phyloP scores from a whole-genome alignment of 2,113 vertebrate genomes.

The Merops nubicus region DNA sequence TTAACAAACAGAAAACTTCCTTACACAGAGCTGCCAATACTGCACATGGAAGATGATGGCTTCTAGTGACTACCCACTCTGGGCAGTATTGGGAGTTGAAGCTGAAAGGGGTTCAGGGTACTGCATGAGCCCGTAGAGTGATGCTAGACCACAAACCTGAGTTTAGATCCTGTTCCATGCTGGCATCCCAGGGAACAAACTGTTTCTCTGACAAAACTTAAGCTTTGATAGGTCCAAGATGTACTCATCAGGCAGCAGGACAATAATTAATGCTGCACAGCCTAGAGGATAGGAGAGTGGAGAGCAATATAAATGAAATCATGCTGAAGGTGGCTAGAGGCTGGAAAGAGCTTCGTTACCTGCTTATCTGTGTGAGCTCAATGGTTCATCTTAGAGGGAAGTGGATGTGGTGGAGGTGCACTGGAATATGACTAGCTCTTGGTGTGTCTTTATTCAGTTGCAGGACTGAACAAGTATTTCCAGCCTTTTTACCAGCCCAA shows the following conservation, averaged over 20 bases:
- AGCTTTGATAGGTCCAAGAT: background rate
- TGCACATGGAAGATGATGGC: background rate
- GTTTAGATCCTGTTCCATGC: background rate
- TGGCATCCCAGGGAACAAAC: background rate
- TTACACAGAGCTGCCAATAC: background rate
- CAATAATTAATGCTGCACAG: background rate
- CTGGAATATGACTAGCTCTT: background rate
- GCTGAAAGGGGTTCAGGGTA: background rate
- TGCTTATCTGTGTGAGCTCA: background rate
- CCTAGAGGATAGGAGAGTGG: background rate
- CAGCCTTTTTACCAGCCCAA: conserved; percentile 99
- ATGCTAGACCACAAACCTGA: background rate
- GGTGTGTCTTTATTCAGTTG: conserved; percentile 70
- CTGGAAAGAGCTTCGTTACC: background rate
- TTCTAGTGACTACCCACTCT: background rate
- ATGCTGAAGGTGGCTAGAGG: background rate
- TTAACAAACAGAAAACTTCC: background rate
- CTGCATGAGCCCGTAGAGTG: background rate
- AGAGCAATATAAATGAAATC: background rate
- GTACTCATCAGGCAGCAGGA: background rate
- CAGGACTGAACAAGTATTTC: conserved; percentile 92
- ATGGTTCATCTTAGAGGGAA: background rate
- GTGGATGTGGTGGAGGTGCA: accelerated
- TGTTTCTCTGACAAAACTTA: background rate
- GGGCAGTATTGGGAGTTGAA: background rate